A percentile compares a stretch with the other conserved stretches of the same genome.
Evolutionary conservation across 2,113 vertebrate genomes (phyloP).

Genomic region (Calonectris borealis): DNA sequence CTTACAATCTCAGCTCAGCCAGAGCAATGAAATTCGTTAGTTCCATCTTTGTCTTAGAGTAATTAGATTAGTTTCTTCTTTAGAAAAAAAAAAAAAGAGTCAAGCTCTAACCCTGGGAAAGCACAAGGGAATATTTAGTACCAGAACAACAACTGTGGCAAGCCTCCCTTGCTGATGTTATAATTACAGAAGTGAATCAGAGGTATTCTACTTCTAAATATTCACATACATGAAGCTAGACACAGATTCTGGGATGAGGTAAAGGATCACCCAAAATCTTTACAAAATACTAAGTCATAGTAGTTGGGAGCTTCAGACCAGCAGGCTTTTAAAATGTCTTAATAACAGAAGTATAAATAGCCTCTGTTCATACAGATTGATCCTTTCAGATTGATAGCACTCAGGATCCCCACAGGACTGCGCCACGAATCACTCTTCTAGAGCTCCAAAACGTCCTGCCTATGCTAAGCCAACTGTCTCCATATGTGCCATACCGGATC

Average conservation of each 20-base stretch:
- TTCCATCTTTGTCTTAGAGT: background rate
- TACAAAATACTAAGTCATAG: background rate
- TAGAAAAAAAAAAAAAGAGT: background rate
- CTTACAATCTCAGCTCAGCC: background rate
- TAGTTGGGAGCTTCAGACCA: background rate
- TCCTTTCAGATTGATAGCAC: background rate
- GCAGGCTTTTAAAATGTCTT: background rate
- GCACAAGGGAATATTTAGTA: background rate
- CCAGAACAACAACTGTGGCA: conserved; percentile 16
- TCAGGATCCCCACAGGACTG: background rate
- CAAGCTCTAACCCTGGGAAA: background rate
- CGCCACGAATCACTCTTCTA: background rate
- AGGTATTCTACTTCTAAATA: background rate
- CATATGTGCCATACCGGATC: background rate
- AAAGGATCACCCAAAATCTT: background rate
- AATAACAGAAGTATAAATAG: background rate
- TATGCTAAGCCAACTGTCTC: background rate
- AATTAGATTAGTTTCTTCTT: conserved; percentile 41
- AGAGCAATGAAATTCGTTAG: background rate
- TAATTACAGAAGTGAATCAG: conserved; percentile 15
- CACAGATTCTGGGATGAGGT: background rate
- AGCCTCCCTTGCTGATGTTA: background rate
- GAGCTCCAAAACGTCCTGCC: background rate
- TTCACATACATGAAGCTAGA: background rate
- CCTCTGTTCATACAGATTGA: background rate